Evolutionary conservation across 2,113 vertebrate genomes (phyloP).

Genomic region (Phaethornis superciliosus): DNA sequence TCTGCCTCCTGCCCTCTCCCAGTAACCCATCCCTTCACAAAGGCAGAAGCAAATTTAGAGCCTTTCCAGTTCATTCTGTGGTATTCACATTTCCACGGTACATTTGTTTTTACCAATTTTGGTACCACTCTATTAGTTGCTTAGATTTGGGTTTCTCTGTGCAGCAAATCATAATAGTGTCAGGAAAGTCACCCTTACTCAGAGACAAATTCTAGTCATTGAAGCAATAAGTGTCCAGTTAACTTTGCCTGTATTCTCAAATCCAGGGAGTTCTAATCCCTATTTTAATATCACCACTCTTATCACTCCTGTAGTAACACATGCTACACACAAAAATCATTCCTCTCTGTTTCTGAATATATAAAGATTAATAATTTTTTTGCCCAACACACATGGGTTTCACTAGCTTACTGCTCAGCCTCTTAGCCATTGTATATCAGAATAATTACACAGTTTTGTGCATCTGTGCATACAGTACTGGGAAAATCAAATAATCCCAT

Average conservation of each 20-base stretch:
- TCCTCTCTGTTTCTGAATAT: background rate
- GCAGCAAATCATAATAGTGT: background rate
- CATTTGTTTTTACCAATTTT: background rate
- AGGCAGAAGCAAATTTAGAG: background rate
- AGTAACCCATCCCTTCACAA: background rate
- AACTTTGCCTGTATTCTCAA: background rate
- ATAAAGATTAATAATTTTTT: background rate
- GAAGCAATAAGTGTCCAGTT: background rate
- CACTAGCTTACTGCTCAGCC: background rate
- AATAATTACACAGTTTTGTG: background rate
- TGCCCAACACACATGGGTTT: accelerated
- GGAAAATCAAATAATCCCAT: background rate
- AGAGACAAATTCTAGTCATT: background rate
- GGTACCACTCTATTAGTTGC: background rate
- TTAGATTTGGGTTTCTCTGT: background rate
- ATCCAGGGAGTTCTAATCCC: background rate
- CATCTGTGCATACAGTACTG: background rate
- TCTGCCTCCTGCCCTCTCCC: background rate
- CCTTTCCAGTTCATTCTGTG: background rate
- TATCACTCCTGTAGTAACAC: background rate
- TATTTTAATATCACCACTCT: background rate
- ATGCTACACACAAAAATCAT: background rate
- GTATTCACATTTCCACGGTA: background rate
- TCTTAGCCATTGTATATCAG: background rate
- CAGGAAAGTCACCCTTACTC: background rate